Evolutionary conservation across 1,140 invertebrate genomes (phyloP).

Genomic region (Dendrolimus punctatus): DNA sequence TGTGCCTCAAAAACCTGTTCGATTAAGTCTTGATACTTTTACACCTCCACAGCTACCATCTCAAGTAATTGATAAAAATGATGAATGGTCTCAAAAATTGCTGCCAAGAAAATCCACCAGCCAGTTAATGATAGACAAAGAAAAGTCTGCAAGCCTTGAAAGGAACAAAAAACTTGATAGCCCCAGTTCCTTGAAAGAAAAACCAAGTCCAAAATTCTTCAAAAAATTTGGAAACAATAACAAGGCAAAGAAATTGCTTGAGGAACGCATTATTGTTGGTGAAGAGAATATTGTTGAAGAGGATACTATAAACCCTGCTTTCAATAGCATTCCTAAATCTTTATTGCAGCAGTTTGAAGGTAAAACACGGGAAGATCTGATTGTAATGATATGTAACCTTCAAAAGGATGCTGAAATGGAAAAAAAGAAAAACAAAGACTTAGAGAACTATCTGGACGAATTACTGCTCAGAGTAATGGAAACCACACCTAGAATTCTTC

Average conservation of each 20-base stretch:
- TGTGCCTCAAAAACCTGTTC: constrained; percentile 64
- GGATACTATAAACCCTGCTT: constrained; percentile 61
- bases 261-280: constrained; percentile 86
- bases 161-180: constrained; percentile 67
- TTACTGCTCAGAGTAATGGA: constrained; percentile 93
- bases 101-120: constrained; percentile 73
- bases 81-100: constrained; percentile 90
- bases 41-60: constrained; percentile 46
- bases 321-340: constrained; percentile 77
- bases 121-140: constrained; percentile 62
- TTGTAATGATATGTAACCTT: constrained; percentile 85
- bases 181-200: constrained; percentile 61
- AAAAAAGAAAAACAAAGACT: constrained; percentile 88
- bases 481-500: constrained; percentile 89
- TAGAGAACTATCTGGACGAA: constrained; percentile 95
- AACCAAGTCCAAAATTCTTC: constrained; percentile 68
- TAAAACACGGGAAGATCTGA: constrained; percentile 90
- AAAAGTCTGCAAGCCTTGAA: constrained; percentile 61
- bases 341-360: constrained; percentile 84
- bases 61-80: constrained; percentile 68
- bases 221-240: constrained; percentile 65
- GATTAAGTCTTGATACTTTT: constrained; percentile 60
- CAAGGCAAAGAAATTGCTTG: constrained; percentile 64
- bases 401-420: constrained; percentile 85
- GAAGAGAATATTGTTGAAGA: constrained; percentile 79